A percentile compares a stretch with the other conserved stretches of the same genome.
phyloP scores from a whole-genome alignment of 2,113 vertebrate genomes.

The Passer montanus region DNA sequence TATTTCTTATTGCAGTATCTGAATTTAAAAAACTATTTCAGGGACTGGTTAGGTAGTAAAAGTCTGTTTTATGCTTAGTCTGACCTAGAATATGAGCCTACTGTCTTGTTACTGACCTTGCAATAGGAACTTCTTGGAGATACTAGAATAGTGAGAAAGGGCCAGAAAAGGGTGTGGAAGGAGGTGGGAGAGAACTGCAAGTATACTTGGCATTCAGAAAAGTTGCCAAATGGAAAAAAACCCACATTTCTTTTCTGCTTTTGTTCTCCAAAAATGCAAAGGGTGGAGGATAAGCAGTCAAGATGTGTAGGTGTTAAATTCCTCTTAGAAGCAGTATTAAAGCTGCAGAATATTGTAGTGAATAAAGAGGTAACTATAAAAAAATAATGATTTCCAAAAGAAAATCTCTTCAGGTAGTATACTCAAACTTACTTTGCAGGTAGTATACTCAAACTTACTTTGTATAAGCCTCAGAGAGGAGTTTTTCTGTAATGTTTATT shows the following conservation, averaged over 20 bases:
- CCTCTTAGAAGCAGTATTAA: not conserved
- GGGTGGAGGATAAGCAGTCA: not conserved
- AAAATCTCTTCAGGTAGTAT: not conserved
- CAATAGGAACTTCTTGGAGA: not conserved
- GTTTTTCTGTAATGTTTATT: not conserved
- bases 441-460: not conserved
- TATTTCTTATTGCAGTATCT: not conserved
- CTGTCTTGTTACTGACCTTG: not conserved
- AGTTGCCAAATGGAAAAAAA: slow-evolving; percentile 16
- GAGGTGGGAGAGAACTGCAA: slow-evolving; percentile 24
- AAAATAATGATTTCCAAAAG: not conserved
- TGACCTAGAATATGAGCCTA: not conserved
- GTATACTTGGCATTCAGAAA: slow-evolving; percentile 8
- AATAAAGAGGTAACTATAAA: not conserved
- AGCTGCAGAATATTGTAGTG: not conserved
- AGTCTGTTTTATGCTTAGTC: not conserved
- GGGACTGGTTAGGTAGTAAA: not conserved
- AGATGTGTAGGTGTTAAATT: slow-evolving; percentile 27
- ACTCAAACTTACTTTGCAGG: not conserved
- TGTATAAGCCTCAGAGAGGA: not conserved
- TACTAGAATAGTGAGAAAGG: not conserved
- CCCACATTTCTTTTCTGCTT: not conserved
- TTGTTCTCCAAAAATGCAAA: slow-evolving; percentile 1
- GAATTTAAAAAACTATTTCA: not conserved
- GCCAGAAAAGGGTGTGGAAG: slow-evolving; percentile 37